A percentile compares a stretch with the other conserved stretches of the same genome.
These are phyloP conservation scores for Macrosiphum euphorbiae DNA, from an alignment of 2,888 invertebrate genomes.

Conservation along the genomic window DNA sequence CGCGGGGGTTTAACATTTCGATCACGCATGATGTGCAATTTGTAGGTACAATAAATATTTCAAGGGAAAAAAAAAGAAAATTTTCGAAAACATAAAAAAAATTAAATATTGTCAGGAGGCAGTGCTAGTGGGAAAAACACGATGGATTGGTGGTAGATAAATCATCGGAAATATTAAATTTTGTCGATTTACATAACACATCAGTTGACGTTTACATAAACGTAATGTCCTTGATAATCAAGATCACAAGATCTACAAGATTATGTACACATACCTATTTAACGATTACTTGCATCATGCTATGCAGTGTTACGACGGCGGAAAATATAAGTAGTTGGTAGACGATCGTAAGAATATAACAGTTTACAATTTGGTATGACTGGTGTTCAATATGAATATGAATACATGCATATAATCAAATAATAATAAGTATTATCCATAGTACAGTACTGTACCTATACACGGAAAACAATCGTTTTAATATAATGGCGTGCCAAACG, in stretches of 20 bases:
- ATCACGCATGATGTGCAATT: not conserved
- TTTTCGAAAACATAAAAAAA: not conserved
- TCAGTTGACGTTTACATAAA: not conserved
- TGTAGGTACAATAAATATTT: not conserved
- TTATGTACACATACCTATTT: not conserved
- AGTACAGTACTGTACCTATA: no score
- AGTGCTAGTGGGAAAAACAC: not conserved
- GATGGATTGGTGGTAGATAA: not conserved
- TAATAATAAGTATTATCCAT: no score
- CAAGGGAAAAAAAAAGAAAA: not conserved
- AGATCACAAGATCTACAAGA: not conserved
- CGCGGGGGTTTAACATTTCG: not conserved
- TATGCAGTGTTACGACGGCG: not conserved
- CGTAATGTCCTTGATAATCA: not conserved
- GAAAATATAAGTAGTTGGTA: not conserved
- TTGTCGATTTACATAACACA: not conserved
- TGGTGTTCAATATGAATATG: no score
- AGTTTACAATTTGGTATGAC: no score
- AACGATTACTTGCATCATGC: not conserved
- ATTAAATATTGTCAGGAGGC: not conserved
- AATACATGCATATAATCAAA: no score
- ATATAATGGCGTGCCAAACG: no score
- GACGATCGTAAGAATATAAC: no score
- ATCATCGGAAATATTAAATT: not conserved
- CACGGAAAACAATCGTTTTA: no score